phyloP scores from a whole-genome alignment of 2,888 invertebrate genomes.

The Mystacides longicornis region DNA sequence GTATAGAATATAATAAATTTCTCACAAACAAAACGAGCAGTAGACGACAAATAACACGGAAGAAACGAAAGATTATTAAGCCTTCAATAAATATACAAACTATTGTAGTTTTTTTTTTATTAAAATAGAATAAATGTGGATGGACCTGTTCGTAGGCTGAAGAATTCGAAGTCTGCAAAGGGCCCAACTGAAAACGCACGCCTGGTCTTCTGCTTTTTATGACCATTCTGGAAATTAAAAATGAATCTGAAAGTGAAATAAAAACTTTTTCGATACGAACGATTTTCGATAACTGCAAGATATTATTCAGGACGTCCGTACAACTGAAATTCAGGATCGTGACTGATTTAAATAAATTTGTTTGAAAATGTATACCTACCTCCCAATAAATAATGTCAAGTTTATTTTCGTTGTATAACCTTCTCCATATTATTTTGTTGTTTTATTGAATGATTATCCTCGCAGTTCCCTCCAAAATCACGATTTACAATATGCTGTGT shows the following conservation, averaged over 20 bases:
- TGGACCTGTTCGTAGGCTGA: constrained; percentile 10
- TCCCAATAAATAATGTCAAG: neutral
- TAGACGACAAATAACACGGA: too few species aligned
- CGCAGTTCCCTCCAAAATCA: neutral
- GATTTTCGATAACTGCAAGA: neutral
- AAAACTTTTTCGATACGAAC: neutral
- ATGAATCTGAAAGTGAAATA: neutral
- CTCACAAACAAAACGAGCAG: too few species aligned
- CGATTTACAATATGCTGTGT: too few species aligned
- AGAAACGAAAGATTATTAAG: too few species aligned
- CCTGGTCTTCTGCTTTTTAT: constrained; percentile 12
- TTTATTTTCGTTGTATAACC: neutral
- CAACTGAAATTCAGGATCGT: neutral
- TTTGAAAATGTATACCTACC: neutral
- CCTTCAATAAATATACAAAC: too few species aligned
- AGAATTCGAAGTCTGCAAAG: constrained; percentile 12
- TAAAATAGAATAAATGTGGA: too few species aligned
- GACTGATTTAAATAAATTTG: neutral
- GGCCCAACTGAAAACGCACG: constrained; percentile 19
- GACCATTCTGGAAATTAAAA: constrained; percentile 1
- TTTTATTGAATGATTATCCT: neutral
- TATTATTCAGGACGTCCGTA: neutral
- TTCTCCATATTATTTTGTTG: neutral
- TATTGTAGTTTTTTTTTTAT: too few species aligned
- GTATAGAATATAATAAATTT: too few species aligned